phyloP scores from a whole-genome alignment of 2,888 invertebrate genomes.

The Melipona bicolor region DNA sequence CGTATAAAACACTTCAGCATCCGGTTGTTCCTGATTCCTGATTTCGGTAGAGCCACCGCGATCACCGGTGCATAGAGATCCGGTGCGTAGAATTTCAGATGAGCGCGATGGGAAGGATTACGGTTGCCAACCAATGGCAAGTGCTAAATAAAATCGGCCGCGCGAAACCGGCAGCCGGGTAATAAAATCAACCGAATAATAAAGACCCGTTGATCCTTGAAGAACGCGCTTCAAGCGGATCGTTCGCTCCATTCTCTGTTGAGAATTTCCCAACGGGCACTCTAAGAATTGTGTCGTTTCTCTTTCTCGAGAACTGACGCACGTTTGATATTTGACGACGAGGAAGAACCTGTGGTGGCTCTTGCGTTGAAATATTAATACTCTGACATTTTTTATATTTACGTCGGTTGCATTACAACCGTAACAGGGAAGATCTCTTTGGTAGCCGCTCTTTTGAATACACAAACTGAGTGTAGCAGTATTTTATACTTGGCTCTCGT shows the following conservation, averaged over 20 bases:
- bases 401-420: no score
- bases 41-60: conserved; percentile 62
- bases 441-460: no score
- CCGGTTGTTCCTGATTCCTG: conserved; percentile 68
- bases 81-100: conserved; percentile 52
- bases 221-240: neutral
- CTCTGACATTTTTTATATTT: no score
- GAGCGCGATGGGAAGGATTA: conserved; percentile 42
- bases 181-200: conserved; percentile 9
- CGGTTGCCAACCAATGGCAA: conserved; percentile 36
- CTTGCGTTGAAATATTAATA: no score
- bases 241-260: neutral
- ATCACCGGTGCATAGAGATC: conserved; percentile 59
- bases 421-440: no score
- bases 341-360: no score
- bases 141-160: conserved; percentile 48
- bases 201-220: conserved; percentile 13
- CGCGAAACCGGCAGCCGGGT: conserved; percentile 25
- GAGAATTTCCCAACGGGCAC: neutral
- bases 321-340: no score
- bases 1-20: conserved; percentile 61
- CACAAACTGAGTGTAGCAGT: no score
- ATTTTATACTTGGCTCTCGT: no score
- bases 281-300: no score
- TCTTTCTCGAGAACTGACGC: no score